These are phyloP conservation scores for Pteronura brasiliensis DNA, from an alignment of 2,113 vertebrate species.

Conservation along the genomic window DNA sequence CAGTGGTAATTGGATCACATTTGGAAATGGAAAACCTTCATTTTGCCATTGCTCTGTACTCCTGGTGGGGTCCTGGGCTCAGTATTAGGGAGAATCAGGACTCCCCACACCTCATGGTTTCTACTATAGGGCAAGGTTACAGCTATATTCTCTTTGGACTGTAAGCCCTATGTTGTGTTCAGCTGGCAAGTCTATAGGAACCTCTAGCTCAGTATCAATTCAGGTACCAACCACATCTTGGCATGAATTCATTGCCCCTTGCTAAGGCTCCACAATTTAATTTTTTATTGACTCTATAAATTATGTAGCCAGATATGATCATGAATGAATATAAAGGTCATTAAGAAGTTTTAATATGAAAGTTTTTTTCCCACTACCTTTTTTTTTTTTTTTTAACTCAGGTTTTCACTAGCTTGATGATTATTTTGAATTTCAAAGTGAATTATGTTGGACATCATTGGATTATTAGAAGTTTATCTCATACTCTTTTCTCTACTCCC, in stretches of 20 bases:
- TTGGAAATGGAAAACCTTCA: not conserved
- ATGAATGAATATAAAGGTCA: not conserved
- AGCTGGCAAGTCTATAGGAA: not conserved
- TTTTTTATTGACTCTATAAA: not conserved
- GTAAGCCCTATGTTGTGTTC: not conserved
- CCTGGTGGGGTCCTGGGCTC: not conserved
- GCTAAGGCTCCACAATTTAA: not conserved
- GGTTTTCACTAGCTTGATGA: not conserved
- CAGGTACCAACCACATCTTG: not conserved
- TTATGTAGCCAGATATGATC: not conserved
- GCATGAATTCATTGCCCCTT: not conserved
- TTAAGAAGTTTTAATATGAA: not conserved
- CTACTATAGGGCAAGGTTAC: not conserved
- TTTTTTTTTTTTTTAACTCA: not conserved
- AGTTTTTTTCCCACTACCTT: accelerated
- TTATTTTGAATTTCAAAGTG: not conserved
- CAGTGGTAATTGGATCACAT: not conserved
- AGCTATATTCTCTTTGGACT: not conserved
- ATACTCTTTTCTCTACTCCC: no score
- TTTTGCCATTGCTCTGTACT: not conserved
- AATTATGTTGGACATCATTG: not conserved
- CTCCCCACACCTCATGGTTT: not conserved
- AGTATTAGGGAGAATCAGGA: not conserved
- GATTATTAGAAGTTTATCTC: not conserved
- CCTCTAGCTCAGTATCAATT: accelerated